phyloP scores from a whole-genome alignment of 2,888 invertebrate genomes.

The Drosophila monieri region DNA sequence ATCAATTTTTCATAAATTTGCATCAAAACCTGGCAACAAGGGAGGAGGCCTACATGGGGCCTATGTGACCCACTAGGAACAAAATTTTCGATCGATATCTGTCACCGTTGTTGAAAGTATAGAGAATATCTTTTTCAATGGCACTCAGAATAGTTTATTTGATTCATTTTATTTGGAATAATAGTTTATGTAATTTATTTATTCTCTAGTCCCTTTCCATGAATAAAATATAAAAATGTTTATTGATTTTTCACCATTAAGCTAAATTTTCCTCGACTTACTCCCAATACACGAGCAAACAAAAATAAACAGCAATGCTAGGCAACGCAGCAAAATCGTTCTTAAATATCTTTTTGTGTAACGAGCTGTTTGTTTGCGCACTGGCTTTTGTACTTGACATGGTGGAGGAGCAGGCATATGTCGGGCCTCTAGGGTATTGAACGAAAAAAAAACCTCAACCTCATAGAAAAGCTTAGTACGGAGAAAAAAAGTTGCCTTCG shows the following conservation, averaged over 20 bases:
- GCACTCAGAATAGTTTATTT: too few relatives aligned
- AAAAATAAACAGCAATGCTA: neutral
- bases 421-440: neutral
- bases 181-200: neutral
- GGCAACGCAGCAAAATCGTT: constrained; percentile 1
- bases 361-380: constrained; percentile 1
- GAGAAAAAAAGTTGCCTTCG: neutral
- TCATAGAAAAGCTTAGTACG: neutral
- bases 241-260: constrained; percentile 2
- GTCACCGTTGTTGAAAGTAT: too few relatives aligned
- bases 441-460: neutral
- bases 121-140: too few relatives aligned
- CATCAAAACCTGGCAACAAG: too few relatives aligned
- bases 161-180: too few relatives aligned
- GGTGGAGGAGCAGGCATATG: neutral
- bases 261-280: neutral
- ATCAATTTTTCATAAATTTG: too few relatives aligned
- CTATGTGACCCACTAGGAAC: too few relatives aligned
- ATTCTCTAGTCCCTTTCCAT: neutral
- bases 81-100: too few relatives aligned
- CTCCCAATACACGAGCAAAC: neutral
- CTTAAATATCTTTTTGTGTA: neutral
- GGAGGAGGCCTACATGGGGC: too few relatives aligned
- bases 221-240: neutral
- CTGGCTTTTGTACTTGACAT: constrained; percentile 1